Conservation (phyloP, 2,888 invertebrate species). For the Polia nebulosa region DNA sequence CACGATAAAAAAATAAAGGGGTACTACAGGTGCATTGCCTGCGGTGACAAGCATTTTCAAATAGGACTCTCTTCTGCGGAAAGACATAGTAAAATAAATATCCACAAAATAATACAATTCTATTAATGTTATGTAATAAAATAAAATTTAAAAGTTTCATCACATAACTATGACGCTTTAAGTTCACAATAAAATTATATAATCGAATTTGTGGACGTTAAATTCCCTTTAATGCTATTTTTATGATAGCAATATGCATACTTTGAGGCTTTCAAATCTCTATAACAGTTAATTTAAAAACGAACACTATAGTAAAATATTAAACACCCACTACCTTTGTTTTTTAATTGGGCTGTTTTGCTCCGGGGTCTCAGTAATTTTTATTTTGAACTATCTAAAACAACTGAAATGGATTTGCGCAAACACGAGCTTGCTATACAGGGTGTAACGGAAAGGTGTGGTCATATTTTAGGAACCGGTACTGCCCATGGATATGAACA, state of each 20-base stretch:
- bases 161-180: constrained; percentile 27
- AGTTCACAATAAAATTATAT: constrained; percentile 36
- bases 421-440: too few relatives aligned
- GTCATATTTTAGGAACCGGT: too few relatives aligned
- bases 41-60: too few relatives aligned
- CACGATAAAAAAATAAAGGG: too few relatives aligned
- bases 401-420: too few relatives aligned
- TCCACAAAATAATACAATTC: constrained; percentile 2
- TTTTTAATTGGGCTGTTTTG: too few relatives aligned
- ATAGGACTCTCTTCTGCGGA: too few relatives aligned
- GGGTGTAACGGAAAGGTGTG: too few relatives aligned
- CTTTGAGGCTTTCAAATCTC: constrained; percentile 8
- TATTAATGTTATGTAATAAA: constrained; percentile 38
- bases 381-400: too few relatives aligned
- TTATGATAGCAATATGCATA: constrained; percentile 41
- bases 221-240: constrained; percentile 31
- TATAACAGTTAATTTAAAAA: constrained; percentile 10
- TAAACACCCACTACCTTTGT: not conserved
- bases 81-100: not conserved
- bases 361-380: too few relatives aligned
- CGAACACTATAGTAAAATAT: not conserved
- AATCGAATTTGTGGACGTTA: constrained; percentile 35
- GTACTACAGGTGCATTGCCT: too few relatives aligned
- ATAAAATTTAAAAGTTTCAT: constrained; percentile 45
- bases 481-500: too few relatives aligned